Conservation (phyloP, 2,888 invertebrate species). For the Acholoe squamosa region DNA sequence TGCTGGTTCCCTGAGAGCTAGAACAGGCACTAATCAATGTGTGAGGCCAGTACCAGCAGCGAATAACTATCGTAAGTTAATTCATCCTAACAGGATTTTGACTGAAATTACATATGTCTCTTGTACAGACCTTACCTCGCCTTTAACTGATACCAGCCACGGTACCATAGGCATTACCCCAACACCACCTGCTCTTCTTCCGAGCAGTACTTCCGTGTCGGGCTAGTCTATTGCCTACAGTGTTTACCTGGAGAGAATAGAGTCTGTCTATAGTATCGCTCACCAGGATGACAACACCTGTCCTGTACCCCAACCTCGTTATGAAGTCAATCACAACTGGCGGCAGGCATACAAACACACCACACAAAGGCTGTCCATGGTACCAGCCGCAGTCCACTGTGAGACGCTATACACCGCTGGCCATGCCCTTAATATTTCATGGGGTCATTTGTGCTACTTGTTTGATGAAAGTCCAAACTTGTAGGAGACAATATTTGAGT, state of each 20-base stretch:
- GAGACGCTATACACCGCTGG: neutral
- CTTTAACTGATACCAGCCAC: no score
- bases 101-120: no score
- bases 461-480: slow-evolving; percentile 20
- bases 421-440: slow-evolving; percentile 29
- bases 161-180: neutral
- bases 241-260: slow-evolving; percentile 23
- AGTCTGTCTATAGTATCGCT: neutral
- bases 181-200: neutral
- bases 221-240: neutral
- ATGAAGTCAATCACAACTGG: slow-evolving; percentile 58
- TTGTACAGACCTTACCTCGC: no score
- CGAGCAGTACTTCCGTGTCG: neutral
- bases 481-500: neutral
- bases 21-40: slow-evolving; percentile 28
- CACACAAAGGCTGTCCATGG: neutral
- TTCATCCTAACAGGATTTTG: no score
- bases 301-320: neutral
- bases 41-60: neutral
- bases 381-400: neutral
- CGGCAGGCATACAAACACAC: neutral
- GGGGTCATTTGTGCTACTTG: neutral
- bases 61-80: no score
- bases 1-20: neutral
- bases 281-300: slow-evolving; percentile 28